phyloP scores from a whole-genome alignment of 1,140 invertebrate genomes.

The Scaptomyza pallida region DNA sequence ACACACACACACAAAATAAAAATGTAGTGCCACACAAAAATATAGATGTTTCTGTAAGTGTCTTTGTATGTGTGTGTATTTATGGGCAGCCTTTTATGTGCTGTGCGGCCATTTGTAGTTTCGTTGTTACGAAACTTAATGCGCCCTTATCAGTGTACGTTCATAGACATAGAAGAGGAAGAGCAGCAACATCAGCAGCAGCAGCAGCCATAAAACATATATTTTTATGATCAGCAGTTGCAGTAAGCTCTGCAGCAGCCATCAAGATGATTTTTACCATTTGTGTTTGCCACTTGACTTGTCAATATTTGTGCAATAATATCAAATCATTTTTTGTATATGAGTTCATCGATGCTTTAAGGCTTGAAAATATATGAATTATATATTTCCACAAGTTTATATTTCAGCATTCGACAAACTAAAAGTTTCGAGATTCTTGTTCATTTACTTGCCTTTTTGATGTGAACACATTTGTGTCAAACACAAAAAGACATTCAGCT shows the following conservation, averaged over 20 bases:
- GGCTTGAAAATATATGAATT: background rate
- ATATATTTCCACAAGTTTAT: too few relatives aligned
- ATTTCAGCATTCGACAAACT: background rate
- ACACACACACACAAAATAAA: conserved; percentile 54
- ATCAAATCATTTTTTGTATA: conserved; percentile 31
- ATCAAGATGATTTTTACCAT: conserved; percentile 37
- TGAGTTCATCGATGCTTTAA: background rate
- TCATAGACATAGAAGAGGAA: conserved; percentile 36
- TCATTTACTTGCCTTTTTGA: conserved; percentile 7
- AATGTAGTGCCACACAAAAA: conserved; percentile 67
- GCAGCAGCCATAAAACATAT: conserved; percentile 60
- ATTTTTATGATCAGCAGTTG: conserved; percentile 64
- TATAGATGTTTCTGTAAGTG: conserved; percentile 43
- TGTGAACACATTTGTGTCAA: background rate
- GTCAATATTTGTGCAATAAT: conserved; percentile 7
- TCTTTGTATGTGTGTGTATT: conserved; percentile 13
- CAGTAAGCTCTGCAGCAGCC: conserved; percentile 24
- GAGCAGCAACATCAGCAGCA: conserved; percentile 20
- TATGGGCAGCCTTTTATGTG: conserved; percentile 63
- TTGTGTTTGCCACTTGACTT: conserved; percentile 36
- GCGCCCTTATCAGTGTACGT: conserved; percentile 47
- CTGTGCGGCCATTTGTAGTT: conserved; percentile 67
- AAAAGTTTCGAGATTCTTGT: background rate
- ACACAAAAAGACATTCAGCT: background rate
- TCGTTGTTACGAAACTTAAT: conserved; percentile 45